Base-by-base conservation (phyloP, 2,888 invertebrate genomes). In the Melieria crassipennis region DNA sequence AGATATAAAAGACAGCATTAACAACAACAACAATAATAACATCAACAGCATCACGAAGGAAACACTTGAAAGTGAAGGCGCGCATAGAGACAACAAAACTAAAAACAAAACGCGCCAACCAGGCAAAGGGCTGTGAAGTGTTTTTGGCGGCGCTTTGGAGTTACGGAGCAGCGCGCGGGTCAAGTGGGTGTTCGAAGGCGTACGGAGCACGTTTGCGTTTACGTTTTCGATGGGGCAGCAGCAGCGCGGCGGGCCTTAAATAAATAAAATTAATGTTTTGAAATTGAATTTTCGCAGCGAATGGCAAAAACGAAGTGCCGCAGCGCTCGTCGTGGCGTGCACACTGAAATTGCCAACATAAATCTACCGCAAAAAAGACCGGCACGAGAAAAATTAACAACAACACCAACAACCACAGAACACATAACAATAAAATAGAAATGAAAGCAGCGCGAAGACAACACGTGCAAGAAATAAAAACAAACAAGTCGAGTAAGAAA, bases 221-320 rank as follows among this genome's bases (percentile, higher is more conserved):
- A 30, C 30, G 30, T 30, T 30, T 30, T 30, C 30, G 30, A 30
- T 3, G 30, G 30, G 30, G 30, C 30, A 30, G 30, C 30, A 30
- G 30, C 30, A n/a, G 30, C 30, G 30, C 30, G 3, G 30, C 30
- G 30, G 30, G 2, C 30, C 30, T 30, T 30, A 68, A 71, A 65
- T 69, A 73, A 71, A 72, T 66, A 73, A 72, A 69, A 70, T 75
- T 72, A 71, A 74, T 76, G 74, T 69, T 74, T 71, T 66, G 65
- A 70, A 72, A 73, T 74, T 70, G 73, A 73, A 76, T 73, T 73
- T 65, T 62, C 47, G 13, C 57, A 45, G 9, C 45, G 57, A 10
- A 57, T 57, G 52, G 13, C 13, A 16, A 10, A 13, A 13, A 57
- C 16, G 30, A 5, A 57, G 4, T 57, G 58, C n/a, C n/a, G 45